A percentile compares a stretch with the other conserved stretches of the same genome.
Evolutionary conservation across 2,113 vertebrate genomes (phyloP).

Genomic region (Caretta caretta): DNA sequence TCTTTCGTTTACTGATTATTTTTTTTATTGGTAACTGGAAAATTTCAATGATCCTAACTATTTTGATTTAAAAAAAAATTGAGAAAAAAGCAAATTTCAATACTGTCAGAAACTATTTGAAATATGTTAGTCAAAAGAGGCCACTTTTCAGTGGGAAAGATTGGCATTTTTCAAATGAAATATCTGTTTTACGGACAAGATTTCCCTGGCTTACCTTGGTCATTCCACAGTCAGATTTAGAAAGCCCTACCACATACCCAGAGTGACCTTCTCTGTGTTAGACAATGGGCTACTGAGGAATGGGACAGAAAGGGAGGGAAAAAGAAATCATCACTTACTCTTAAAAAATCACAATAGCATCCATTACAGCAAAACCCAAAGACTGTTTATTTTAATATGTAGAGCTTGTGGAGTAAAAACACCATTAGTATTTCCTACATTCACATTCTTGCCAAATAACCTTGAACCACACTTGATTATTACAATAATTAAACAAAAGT

Average conservation of each 20-base stretch:
- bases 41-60: too few species aligned
- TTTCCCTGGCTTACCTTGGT: not conserved
- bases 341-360: not conserved
- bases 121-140: not conserved
- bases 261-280: not conserved
- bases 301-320: accelerated
- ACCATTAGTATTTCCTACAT: not conserved
- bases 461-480: not conserved
- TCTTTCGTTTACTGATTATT: not conserved
- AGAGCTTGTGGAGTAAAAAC: not conserved
- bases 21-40: not conserved
- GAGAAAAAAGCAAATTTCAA: not conserved
- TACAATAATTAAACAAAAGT: not conserved
- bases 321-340: not conserved
- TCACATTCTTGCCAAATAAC: not conserved
- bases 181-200: not conserved
- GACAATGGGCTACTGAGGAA: not conserved
- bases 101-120: not conserved
- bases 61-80: not conserved
- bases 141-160: not conserved
- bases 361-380: not conserved
- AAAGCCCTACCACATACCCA: not conserved
- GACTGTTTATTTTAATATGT: not conserved
- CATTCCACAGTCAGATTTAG: not conserved
- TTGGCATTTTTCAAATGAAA: too few species aligned